Evolutionary conservation across 1,140 invertebrate genomes (phyloP).

Genomic region (Rhynchophorus ferrugineus): DNA sequence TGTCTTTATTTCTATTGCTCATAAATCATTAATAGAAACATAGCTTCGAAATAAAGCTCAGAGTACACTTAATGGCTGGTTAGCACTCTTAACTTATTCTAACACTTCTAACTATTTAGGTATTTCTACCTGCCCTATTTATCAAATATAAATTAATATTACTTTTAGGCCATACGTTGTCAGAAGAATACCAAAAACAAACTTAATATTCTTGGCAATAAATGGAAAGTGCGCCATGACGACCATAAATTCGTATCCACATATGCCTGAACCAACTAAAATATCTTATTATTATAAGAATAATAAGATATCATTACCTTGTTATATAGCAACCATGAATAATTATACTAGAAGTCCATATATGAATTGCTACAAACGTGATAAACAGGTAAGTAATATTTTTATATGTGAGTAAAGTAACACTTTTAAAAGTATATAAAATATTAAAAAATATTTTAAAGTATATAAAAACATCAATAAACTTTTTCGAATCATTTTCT

Average conservation of each 20-base stretch:
- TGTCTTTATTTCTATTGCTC: too few species aligned
- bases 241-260: conserved; percentile 9
- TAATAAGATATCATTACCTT: conserved; percentile 31
- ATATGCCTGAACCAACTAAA: conserved; percentile 24
- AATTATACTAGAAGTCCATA: conserved; percentile 36
- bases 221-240: conserved; percentile 52
- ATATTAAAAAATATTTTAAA: too few species aligned
- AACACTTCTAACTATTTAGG: too few species aligned
- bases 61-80: too few species aligned
- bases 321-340: conserved; percentile 37
- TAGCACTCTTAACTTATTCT: too few species aligned
- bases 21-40: too few species aligned
- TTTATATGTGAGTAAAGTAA: too few species aligned
- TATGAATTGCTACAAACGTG: conserved; percentile 34
- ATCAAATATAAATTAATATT: too few species aligned
- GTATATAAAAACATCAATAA: too few species aligned
- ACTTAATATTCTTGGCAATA: conserved; percentile 74
- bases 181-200: conserved; percentile 71
- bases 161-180: conserved; percentile 68
- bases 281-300: conserved; percentile 24
- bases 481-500: too few species aligned
- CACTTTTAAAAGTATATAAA: neutral
- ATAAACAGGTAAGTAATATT: conserved; percentile 47
- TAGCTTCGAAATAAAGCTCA: too few species aligned
- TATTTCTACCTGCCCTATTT: too few species aligned